Evolutionary conservation across 1,140 invertebrate genomes (phyloP), one percentile per base, ranked within the genome.

Genomic region (Sarcophaga peregrina): DNA sequence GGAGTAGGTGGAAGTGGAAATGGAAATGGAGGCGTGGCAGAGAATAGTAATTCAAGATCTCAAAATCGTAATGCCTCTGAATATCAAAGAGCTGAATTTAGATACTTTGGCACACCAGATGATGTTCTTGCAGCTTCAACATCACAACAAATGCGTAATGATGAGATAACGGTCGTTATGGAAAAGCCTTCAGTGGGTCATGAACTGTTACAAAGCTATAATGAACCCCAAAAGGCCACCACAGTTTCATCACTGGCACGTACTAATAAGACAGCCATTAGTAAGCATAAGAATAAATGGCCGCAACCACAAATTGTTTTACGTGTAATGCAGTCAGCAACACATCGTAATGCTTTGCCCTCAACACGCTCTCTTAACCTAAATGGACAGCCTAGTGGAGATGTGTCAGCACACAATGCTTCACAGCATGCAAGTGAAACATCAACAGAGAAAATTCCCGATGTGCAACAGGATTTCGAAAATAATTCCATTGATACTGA

Each of bases 401-500:
- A 74, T 76, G 82, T 52, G 3, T 54, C 37, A 4, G 37, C 80
- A 5, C 78, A 81, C 9, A 52, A 72, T 37, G 72, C 25, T 54
- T 9, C 80, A 5, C 68, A 68, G 6, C 81, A 73, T 58, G 45
- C 25, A 6, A 86, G 85, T 58, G 84, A 83, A 8, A 86, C 84
- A 3, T 85, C 88, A 20, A 83, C 84, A 5, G 82, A 90, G 58
- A 88, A 88, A 84, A 83, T 82, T 15, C 85, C 87, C 48, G 85
- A 87, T 46, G 54, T 88, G 45, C 83, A 87, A 5, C 88, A 88
- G 81, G 89, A 90, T 37, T 89, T 90, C 62, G 89, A 90, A 82
- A 90, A 90, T 80, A 90, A 90, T 82, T 90, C 89, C 10, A 90
- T 90, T 8, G 89, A 90, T 62, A 86, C 88, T 13, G 89, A 90